Evolutionary conservation across 2,797 vertebrate species (phyloP).

Genomic region (Protosalanx chinensis): DNA sequence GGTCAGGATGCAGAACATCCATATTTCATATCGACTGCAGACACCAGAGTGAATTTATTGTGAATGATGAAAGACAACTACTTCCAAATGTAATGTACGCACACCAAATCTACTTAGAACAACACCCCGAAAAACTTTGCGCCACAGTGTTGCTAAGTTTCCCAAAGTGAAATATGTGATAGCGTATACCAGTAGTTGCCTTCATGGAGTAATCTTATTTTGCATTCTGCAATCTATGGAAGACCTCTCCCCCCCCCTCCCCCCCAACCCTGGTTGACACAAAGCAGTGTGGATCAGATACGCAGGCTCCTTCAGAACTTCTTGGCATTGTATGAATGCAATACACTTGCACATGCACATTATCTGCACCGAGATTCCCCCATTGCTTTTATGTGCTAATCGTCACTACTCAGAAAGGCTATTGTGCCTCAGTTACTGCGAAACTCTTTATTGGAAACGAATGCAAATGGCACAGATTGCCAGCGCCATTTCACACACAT

Average conservation of each 20-base stretch:
- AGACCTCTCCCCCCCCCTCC: not conserved
- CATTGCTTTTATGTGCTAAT: constrained; percentile 75
- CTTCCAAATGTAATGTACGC: not conserved
- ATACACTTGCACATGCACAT: constrained; percentile 19
- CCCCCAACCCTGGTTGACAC: constrained; percentile 10
- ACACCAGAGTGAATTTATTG: not conserved
- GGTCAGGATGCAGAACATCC: not conserved
- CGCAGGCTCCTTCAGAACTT: constrained; percentile 11
- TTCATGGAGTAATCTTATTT: constrained; percentile 41
- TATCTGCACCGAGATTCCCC: constrained; percentile 47
- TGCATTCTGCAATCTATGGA: constrained; percentile 32
- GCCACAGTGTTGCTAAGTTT: not conserved
- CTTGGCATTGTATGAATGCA: constrained; percentile 17
- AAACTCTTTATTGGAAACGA: constrained; percentile 56
- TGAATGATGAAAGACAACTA: not conserved
- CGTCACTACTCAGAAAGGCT: constrained; percentile 68
- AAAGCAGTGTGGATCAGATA: constrained; percentile 45
- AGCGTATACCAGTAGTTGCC: constrained; percentile 12
- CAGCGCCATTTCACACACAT: constrained; percentile 70
- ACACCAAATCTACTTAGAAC: not conserved
- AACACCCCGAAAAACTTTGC: not conserved
- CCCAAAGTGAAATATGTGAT: constrained; percentile 12
- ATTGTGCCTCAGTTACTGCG: constrained; percentile 56
- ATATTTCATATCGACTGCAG: not conserved
- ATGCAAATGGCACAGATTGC: constrained; percentile 58